Evolutionary conservation across 2,888 invertebrate species (phyloP), one percentile per base, ranked within the genome.

Genomic region (Lasioglossum zephyrum): DNA sequence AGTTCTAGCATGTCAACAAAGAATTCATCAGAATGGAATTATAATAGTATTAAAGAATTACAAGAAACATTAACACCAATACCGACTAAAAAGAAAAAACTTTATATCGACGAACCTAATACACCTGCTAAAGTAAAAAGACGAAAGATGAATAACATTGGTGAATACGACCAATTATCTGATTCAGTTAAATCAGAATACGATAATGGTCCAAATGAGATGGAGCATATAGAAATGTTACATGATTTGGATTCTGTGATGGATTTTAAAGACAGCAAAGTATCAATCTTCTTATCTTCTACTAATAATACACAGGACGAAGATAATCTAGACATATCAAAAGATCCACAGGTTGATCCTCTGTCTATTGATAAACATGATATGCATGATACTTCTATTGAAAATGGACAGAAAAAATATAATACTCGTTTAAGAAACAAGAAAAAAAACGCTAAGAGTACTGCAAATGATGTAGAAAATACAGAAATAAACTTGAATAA

Each of bases 221-320:
- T 88, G 44, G 91, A 92, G 31, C 60, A 78, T 22, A 90, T 90
- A 18, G 87, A 90, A 44, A 49, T 92, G 39, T 75, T 89, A 3
- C 90, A 92, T 22, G 88, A 92, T n/a, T 82, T 91, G 44, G 72
- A 88, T 47, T 76, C 81, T 69, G 4, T 83, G 6, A 82, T 90
- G 57, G 47, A 82, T 60, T 85, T 85, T 60, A 85, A 87, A n/a
- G 86, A 88, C 31, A 83, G 26, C 22, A 77, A 89, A 69, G 63
- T 87, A 73, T 39, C 81, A 31, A 69, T 85, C 57, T 78, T 86
- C 41, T 72, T 88, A 26, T 87, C 85, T 18, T 79, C 89, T 3
- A 78, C 9, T 11, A 60, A 77, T 53, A 49, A 60, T 36, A 26
- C 26, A 13, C 36, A 86, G 4, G 18, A 78, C 31, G 47, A 79